Base-by-base conservation (phyloP, 2,797 vertebrate species). In the Gorsachius magnificus region DNA sequence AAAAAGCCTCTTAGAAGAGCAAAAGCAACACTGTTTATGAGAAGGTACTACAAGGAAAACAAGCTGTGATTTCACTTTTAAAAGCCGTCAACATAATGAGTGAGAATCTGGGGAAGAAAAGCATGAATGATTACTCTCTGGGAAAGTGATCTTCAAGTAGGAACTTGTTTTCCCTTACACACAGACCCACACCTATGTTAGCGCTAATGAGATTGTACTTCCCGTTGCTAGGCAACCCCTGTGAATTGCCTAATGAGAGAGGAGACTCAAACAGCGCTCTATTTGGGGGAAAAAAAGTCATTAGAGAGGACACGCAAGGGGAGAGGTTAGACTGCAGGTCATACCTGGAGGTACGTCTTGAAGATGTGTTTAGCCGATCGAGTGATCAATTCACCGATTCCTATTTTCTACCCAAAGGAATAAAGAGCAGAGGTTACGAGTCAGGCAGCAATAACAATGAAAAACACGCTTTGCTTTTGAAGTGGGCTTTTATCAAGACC, bases 361-460 rank as follows among this genome's bases (percentile, higher is more conserved):
- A 99, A 99, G 98, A 99, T 99, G 96, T 99, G 99, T 96, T 99
- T 99, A 78, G 99, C 99, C 71, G 99, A 99, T 89, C 99, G 99
- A 72, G 99, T 99, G 96, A 99, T 99, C 97, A 99, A 95, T 96
- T 99, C 99, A 53, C 98, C 98, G 78, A 99, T 99, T 98, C 99
- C 99, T 95, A 99, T 99, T 99, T 99, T 99, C 99, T 99, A 78
- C 53, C 68, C 74, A 70, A 68, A 35, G 77, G 50, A 97, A 95
- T 68, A 93, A 95, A 94, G 87, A 96, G 41, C 15, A 50, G 33
- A 71, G 57, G 56, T 16, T 11, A 8, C 38, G 51, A 69, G 70
- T 87, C 60, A 57, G 60, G 45, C 16, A 31, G 26, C 38, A 72
- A 10, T 8, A 58, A 28, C 64, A 74, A 29, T 8, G 16, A 68